Percentiles rank a stretch among this genome's conserved stretches.
Evolutionary conservation across 30 jellyfish, hydroid and myxozoan genomes (phyloP).

Genomic region (Hydra vulgaris): DNA sequence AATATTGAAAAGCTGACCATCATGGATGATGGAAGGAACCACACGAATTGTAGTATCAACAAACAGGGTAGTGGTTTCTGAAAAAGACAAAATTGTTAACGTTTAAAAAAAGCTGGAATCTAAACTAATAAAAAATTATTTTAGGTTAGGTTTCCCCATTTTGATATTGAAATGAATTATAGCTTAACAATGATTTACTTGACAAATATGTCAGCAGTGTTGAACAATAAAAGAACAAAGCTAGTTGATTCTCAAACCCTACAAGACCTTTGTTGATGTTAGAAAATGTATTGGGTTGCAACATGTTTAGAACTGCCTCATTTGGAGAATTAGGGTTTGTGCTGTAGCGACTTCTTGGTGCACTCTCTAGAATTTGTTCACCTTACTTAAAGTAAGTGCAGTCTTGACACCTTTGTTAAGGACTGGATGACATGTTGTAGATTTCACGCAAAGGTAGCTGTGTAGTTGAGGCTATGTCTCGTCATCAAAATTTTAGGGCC

Average conservation of each 20-base stretch:
- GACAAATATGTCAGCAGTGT: background rate
- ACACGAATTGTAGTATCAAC: background rate
- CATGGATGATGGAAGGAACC: background rate
- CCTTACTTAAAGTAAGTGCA: background rate
- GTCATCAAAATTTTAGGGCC: background rate
- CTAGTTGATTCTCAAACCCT: background rate
- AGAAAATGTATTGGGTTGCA: background rate
- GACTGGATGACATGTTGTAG: background rate
- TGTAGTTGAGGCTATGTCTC: background rate
- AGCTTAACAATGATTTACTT: background rate
- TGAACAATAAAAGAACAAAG: background rate
- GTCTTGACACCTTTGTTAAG: background rate
- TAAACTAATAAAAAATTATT: background rate
- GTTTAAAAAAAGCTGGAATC: background rate
- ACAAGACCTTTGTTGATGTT: background rate
- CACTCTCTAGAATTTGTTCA: background rate
- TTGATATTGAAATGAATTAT: background rate
- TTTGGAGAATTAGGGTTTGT: background rate
- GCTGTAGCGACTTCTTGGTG: background rate
- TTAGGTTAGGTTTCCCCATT: background rate
- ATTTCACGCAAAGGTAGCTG: background rate
- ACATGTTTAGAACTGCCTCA: background rate
- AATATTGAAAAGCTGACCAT: background rate
- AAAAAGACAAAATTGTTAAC: too few species aligned
- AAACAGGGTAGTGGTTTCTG: background rate